These are phyloP conservation scores for Dendroctonus valens DNA, from an alignment of 1,140 invertebrate species.

Conservation along the genomic window DNA sequence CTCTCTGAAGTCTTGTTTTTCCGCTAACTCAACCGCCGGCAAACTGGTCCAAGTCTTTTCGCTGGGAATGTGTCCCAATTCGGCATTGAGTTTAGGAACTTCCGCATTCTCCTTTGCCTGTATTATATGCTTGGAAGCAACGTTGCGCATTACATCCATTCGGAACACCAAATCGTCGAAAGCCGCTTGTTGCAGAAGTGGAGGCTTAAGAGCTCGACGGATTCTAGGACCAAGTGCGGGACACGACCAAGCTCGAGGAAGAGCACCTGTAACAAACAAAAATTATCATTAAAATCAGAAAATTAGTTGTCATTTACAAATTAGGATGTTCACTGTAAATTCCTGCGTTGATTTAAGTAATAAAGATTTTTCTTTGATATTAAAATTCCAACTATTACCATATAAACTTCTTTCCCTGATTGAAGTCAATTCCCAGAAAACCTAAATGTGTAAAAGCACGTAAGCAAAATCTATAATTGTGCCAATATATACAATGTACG, in stretches of 20 bases:
- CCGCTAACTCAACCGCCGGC: constrained; percentile 36
- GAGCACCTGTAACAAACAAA: constrained; percentile 39
- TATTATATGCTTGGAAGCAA: constrained; percentile 65
- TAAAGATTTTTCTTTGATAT: no score
- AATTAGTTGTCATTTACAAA: not conserved
- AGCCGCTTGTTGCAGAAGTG: constrained; percentile 77
- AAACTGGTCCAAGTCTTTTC: constrained; percentile 55
- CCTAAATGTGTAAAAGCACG: no score
- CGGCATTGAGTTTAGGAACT: constrained; percentile 29
- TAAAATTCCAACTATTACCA: no score
- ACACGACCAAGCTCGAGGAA: constrained; percentile 48
- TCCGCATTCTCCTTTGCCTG: constrained; percentile 57
- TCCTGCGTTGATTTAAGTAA: no score
- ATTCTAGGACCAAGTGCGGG: constrained; percentile 53
- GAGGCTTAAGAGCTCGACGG: constrained; percentile 60
- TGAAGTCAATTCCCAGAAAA: no score
- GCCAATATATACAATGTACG: no score
- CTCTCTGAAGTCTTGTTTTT: constrained; percentile 24
- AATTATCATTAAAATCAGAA: no score
- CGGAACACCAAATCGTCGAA: constrained; percentile 80
- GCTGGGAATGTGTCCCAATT: constrained; percentile 36
- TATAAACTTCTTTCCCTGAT: no score
- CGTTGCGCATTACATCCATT: constrained; percentile 80
- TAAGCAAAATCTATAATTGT: no score
- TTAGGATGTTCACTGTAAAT: no score